Conservation (phyloP, 2,888 invertebrate species). For the Coelinius sp. region DNA sequence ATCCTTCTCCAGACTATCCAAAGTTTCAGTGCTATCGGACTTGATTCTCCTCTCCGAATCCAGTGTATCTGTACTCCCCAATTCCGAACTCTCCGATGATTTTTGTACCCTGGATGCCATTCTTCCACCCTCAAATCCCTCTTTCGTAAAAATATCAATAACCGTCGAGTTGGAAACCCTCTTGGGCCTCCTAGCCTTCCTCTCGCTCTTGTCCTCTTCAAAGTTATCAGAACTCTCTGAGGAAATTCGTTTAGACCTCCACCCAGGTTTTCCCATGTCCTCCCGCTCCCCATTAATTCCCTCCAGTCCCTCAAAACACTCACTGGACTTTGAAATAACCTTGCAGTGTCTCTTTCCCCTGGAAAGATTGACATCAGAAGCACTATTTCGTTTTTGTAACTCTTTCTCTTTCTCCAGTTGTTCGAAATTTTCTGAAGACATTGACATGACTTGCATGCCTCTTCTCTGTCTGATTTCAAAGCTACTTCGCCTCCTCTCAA, state of each 20-base stretch:
- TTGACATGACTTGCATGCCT: conserved; percentile 59
- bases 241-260: conserved; percentile 58
- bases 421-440: conserved; percentile 66
- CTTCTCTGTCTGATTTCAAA: conserved; percentile 56
- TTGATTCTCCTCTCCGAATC: conserved; percentile 66
- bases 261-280: conserved; percentile 43
- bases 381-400: conserved; percentile 60
- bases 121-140: conserved; percentile 48
- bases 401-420: conserved; percentile 50
- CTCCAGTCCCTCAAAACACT: conserved; percentile 59
- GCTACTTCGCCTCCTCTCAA: conserved; percentile 55
- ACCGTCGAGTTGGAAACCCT: conserved; percentile 59
- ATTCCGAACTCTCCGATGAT: conserved; percentile 67
- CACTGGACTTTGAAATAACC: conserved; percentile 62
- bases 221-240: conserved; percentile 67
- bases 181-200: conserved; percentile 58
- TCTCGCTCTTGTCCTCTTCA: conserved; percentile 62
- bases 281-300: conserved; percentile 44
- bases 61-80: conserved; percentile 67
- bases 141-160: conserved; percentile 50
- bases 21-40: conserved; percentile 66
- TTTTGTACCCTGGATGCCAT: conserved; percentile 63
- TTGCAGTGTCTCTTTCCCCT: conserved; percentile 50
- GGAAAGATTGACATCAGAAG: conserved; percentile 62
- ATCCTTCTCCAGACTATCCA: conserved; percentile 67